phyloP scores from a whole-genome alignment of 1,140 invertebrate species.

The Drosophila elegans region DNA sequence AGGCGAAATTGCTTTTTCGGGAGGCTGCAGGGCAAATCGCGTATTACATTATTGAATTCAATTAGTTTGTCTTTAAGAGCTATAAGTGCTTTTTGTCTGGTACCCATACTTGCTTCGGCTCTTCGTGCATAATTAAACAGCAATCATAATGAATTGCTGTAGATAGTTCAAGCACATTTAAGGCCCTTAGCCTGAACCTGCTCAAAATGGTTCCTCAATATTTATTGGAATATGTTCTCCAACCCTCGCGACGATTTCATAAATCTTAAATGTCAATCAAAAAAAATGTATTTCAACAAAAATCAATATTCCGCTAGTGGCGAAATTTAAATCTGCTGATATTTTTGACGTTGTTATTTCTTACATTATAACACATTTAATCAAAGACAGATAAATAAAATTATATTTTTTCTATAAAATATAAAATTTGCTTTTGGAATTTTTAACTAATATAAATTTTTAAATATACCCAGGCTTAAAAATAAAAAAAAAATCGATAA shows the following conservation, averaged over 20 bases:
- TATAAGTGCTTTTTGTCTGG: constrained; percentile 45
- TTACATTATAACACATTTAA: too few relatives aligned
- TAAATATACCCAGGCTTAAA: too few relatives aligned
- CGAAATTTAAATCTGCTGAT: too few relatives aligned
- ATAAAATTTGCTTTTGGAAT: too few relatives aligned
- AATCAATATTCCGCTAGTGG: not conserved
- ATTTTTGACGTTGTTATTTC: too few relatives aligned
- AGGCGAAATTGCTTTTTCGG: constrained; percentile 37
- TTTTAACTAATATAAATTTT: too few relatives aligned
- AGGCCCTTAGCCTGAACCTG: constrained; percentile 14
- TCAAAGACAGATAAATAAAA: too few relatives aligned
- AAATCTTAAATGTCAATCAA: constrained; percentile 61
- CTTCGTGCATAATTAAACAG: constrained; percentile 72
- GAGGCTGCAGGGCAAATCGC: constrained; percentile 23
- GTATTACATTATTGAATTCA: constrained; percentile 68
- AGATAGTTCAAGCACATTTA: constrained; percentile 16
- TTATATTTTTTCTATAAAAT: too few relatives aligned
- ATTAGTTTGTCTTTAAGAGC: constrained; percentile 53
- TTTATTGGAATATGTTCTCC: constrained; percentile 1
- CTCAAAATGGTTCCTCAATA: constrained; percentile 10
- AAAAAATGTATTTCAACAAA: constrained; percentile 45
- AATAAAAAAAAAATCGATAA: not conserved
- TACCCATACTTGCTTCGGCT: constrained; percentile 14
- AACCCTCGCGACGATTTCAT: constrained; percentile 13
- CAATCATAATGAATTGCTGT: constrained; percentile 60